Evolutionary conservation across 2,113 vertebrate genomes (phyloP), one percentile per base, ranked within the genome.

Genomic region (Cottus gobio): DNA sequence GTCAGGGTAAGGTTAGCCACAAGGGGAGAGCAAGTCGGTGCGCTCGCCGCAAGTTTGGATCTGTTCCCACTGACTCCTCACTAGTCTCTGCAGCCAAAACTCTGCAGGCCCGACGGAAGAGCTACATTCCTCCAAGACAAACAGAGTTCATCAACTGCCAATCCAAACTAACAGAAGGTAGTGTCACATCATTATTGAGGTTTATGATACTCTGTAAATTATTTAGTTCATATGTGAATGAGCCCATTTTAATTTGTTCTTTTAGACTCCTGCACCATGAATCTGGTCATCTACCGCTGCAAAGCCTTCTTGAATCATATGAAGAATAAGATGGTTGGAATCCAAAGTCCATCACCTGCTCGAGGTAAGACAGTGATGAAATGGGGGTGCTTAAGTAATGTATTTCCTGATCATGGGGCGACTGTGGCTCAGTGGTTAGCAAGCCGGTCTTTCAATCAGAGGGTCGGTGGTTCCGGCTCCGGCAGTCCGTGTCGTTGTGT

Each of bases 71-170:
- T 12, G 52, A 75, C 12, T 4, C 52, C 7, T 36, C 67, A 42
- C 22, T 58, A 1, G 31, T 20, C 7, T 24, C 75, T 42, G 42
- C 7, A 56, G 22, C 78, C 54, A 83, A 30, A 80, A 82, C 22
- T 22, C 31, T 79, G 30, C 31, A 75, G 56, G 56, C 78, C 37
- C 31, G 87, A 79, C 44, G 86, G 34, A 91, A 91, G 64, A 92
- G 89, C 79, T 26, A 65, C 0, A 44, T 67, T 85, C 94, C 94
- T 1, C 95, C 95, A 79, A 95, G 89, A 85, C 95, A 95, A 77
- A 95, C 97, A 2, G 96, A 97, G 86, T 99, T 99, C 89, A 95
- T 98, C 78, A 99, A 99, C 93, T 99, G 98, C 90, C 96, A 97
- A 3, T 95, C 96, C 86, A 98, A 97, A 94, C 95, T 98, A 50